phyloP scores from a whole-genome alignment of 2,797 vertebrate genomes.

The Galagoides demidoff region DNA sequence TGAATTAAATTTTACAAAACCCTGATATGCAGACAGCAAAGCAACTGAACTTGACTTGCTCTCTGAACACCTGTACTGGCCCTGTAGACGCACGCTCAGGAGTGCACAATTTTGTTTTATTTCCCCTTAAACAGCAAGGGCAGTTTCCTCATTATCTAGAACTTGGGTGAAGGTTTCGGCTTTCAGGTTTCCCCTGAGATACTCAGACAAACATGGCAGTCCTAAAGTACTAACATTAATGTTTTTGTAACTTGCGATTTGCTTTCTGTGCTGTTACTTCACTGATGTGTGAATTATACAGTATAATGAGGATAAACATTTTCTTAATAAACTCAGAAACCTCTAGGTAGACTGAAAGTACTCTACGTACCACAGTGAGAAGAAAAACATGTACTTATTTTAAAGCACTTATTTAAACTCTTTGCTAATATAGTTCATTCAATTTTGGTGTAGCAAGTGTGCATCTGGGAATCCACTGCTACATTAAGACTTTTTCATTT shows the following conservation, averaged over 20 bases:
- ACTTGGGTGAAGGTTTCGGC: slow-evolving; percentile 14
- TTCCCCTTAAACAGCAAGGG: neutral
- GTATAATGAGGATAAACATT: slow-evolving; percentile 39
- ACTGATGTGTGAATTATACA: slow-evolving; percentile 61
- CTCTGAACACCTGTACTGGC: neutral
- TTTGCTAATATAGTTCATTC: slow-evolving; percentile 47
- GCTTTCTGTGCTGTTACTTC: slow-evolving; percentile 50
- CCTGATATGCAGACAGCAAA: neutral
- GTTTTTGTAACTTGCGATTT: slow-evolving; percentile 66
- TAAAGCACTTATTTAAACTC: slow-evolving; percentile 60
- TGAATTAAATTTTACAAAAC: slow-evolving; percentile 9
- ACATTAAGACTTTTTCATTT: neutral
- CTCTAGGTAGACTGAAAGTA: slow-evolving; percentile 55
- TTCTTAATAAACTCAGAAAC: slow-evolving; percentile 73
- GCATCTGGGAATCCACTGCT: neutral
- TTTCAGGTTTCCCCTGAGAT: slow-evolving; percentile 57
- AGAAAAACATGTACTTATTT: slow-evolving; percentile 61
- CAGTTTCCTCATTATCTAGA: slow-evolving; percentile 64
- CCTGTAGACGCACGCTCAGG: neutral
- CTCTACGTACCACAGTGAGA: slow-evolving; percentile 42
- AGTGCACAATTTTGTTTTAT: neutral
- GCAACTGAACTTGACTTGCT: neutral
- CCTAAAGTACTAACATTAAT: slow-evolving; percentile 47
- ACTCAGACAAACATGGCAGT: slow-evolving; percentile 27
- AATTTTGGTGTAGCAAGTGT: neutral